Evolutionary conservation across 2,888 invertebrate genomes (phyloP).

Genomic region (Liposcelis brunnea): DNA sequence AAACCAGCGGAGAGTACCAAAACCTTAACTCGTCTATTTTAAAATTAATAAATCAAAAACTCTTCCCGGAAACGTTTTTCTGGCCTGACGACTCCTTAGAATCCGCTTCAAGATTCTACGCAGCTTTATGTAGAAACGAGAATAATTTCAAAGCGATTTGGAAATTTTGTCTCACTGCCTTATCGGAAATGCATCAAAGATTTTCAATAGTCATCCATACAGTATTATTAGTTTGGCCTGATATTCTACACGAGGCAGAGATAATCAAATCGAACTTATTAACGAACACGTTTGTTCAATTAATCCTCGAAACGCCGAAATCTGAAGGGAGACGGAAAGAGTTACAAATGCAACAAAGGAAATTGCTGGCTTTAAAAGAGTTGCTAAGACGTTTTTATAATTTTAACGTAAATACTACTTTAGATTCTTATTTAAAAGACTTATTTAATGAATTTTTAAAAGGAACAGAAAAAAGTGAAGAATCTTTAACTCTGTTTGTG

Average conservation of each 20-base stretch:
- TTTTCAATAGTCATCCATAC: not conserved
- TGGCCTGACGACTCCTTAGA: slow-evolving; percentile 4
- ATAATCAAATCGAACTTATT: too few relatives aligned
- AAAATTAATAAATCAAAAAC: not conserved
- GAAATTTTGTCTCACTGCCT: not conserved
- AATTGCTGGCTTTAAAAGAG: too few relatives aligned
- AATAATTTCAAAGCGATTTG: not conserved
- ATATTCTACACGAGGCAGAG: not conserved
- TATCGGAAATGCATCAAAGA: not conserved
- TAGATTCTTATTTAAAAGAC: too few relatives aligned
- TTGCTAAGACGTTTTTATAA: too few relatives aligned
- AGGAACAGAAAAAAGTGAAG: too few relatives aligned
- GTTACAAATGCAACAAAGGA: too few relatives aligned
- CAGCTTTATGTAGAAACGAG: not conserved
- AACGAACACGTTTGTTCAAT: too few relatives aligned
- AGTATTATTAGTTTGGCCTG: not conserved
- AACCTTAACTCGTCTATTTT: not conserved
- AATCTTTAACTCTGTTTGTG: too few relatives aligned
- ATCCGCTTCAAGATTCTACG: not conserved
- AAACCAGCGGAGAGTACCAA: not conserved
- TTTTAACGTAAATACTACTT: too few relatives aligned
- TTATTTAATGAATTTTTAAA: too few relatives aligned
- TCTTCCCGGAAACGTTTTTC: not conserved
- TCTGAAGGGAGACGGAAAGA: too few relatives aligned
- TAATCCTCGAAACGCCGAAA: too few relatives aligned